These are phyloP conservation scores for Montipora foliosa DNA, from an alignment of 64 coral and sea anemone genomes.

Conservation along the genomic window DNA sequence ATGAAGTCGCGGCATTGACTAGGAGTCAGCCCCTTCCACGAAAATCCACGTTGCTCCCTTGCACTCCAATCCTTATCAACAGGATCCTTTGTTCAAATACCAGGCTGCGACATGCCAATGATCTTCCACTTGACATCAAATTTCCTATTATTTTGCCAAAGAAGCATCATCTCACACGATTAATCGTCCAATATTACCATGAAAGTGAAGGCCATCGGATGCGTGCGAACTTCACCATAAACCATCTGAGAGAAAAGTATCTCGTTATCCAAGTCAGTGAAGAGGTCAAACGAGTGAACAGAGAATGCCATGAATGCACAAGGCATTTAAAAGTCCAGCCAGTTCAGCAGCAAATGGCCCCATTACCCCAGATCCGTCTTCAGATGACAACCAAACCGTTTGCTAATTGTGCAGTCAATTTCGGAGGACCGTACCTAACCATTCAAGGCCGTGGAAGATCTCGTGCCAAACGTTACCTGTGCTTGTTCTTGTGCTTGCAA, in stretches of 20 bases:
- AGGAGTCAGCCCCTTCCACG: constrained; percentile 10
- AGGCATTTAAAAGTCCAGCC: constrained; percentile 33
- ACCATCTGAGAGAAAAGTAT: constrained; percentile 72
- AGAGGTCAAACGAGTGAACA: background rate
- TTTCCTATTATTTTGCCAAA: constrained; percentile 74
- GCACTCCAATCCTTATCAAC: constrained; percentile 59
- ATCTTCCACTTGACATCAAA: constrained; percentile 58
- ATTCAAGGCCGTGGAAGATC: constrained; percentile 28
- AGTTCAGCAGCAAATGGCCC: constrained; percentile 29
- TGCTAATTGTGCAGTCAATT: constrained; percentile 22
- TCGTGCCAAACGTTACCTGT: constrained; percentile 51
- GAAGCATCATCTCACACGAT: constrained; percentile 41
- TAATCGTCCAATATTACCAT: constrained; percentile 65
- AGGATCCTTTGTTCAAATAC: constrained; percentile 65
- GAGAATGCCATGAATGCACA: constrained; percentile 40
- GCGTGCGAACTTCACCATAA: constrained; percentile 71
- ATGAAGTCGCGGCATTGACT: constrained; percentile 46
- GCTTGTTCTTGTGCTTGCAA: constrained; percentile 64
- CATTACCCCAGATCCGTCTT: constrained; percentile 5
- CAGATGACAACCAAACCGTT: constrained; percentile 32
- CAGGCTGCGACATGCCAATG: constrained; percentile 42
- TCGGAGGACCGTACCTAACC: constrained; percentile 27
- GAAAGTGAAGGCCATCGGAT: constrained; percentile 65
- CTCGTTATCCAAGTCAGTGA: constrained; percentile 25
- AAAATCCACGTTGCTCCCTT: constrained; percentile 2